phyloP scores from a whole-genome alignment of 1,140 invertebrate genomes.

The Contarinia nasturtii region DNA sequence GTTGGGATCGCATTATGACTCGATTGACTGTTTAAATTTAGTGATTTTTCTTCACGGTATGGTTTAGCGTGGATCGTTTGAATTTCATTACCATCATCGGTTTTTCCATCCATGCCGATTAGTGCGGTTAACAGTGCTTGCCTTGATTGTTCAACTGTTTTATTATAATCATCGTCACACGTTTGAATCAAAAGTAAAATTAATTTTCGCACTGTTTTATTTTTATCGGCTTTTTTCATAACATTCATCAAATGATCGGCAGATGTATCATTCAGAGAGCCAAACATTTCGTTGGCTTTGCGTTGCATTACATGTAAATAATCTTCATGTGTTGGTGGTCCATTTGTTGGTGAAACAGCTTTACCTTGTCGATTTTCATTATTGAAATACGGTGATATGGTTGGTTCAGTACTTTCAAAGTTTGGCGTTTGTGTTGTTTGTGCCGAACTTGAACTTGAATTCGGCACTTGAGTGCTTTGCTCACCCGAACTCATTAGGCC shows the following conservation, averaged over 20 bases:
- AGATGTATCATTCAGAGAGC: conserved; percentile 51
- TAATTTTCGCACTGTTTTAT: conserved; percentile 49
- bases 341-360: not conserved
- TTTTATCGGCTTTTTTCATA: conserved; percentile 59
- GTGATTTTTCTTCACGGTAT: conserved; percentile 8
- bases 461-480: conserved; percentile 8
- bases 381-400: not conserved
- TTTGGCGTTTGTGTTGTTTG: conserved; percentile 4
- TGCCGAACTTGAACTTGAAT: conserved; percentile 7
- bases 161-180: conserved; percentile 44
- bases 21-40: conserved; percentile 13
- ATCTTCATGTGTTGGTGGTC: not conserved
- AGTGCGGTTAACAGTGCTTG: conserved; percentile 42
- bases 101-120: conserved; percentile 27
- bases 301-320: conserved; percentile 33
- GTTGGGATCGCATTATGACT: not conserved
- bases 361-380: not conserved
- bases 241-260: conserved; percentile 52
- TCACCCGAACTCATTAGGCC: conserved; percentile 23
- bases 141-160: conserved; percentile 39
- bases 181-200: conserved; percentile 56
- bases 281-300: conserved; percentile 51
- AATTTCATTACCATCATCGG: conserved; percentile 32
- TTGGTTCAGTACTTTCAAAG: not conserved
- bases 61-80: conserved; percentile 22